Conservation (phyloP, 2,888 invertebrate genomes). For the Meandrusa payeni region DNA sequence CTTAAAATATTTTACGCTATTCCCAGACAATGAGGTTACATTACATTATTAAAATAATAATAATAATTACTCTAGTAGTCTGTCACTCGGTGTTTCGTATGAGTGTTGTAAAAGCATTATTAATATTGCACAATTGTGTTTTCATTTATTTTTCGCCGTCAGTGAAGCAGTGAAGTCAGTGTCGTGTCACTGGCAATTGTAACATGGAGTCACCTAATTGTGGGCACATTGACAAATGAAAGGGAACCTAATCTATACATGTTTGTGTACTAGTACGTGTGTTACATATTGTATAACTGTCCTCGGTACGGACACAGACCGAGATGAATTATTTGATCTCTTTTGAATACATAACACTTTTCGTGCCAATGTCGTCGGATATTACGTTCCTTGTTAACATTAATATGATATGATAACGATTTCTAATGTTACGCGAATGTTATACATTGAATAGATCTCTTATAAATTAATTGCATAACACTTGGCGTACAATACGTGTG, state of each 20-base stretch:
- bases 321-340: neutral
- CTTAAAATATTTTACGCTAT: conserved; percentile 20
- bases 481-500: too few relatives aligned
- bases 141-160: neutral
- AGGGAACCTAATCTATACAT: conserved; percentile 3
- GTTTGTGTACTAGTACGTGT: conserved; percentile 8
- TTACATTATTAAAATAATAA: conserved; percentile 4
- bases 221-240: conserved; percentile 9
- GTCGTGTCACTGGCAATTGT: conserved; percentile 3
- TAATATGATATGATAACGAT: too few relatives aligned
- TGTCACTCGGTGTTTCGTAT: conserved; percentile 5
- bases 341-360: too few relatives aligned
- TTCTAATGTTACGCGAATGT: too few relatives aligned
- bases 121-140: conserved; percentile 3
- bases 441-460: too few relatives aligned
- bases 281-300: conserved; percentile 9
- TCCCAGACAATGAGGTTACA: neutral
- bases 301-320: conserved; percentile 5
- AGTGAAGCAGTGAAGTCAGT: neutral
- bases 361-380: too few relatives aligned
- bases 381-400: too few relatives aligned
- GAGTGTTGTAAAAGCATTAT: neutral
- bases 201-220: neutral
- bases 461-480: too few relatives aligned
- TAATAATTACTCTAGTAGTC: conserved; percentile 16